Conservation (phyloP, 2,888 invertebrate species). For the Heliconius erato region DNA sequence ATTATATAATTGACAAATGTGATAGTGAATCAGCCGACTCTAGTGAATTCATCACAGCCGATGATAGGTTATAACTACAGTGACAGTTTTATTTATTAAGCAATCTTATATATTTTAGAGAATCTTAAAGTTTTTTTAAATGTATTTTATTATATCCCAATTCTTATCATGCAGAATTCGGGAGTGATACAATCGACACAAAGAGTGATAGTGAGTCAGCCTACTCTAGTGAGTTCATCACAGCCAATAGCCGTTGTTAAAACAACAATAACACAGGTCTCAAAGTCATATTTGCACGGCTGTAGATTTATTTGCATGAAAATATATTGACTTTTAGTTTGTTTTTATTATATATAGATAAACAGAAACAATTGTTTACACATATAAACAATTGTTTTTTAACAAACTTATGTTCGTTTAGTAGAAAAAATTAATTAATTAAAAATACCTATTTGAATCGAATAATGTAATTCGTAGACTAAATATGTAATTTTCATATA, state of each 20-base stretch:
- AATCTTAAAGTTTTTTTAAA: background rate
- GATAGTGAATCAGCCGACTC: constrained; percentile 76
- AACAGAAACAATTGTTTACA: background rate
- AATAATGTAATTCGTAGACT: background rate
- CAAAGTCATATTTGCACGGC: constrained; percentile 46
- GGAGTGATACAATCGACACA: constrained; percentile 82
- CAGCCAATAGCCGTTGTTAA: constrained; percentile 78
- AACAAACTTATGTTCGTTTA: background rate
- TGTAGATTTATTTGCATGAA: constrained; percentile 46
- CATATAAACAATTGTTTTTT: background rate
- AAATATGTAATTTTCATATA: background rate
- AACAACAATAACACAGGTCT: constrained; percentile 65
- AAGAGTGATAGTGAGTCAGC: constrained; percentile 80
- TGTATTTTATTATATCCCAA: constrained; percentile 30
- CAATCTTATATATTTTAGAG: background rate
- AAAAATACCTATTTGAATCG: background rate
- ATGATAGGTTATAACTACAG: constrained; percentile 71
- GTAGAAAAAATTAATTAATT: background rate
- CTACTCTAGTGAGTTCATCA: constrained; percentile 76
- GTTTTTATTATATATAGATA: background rate
- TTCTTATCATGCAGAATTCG: constrained; percentile 69
- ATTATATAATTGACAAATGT: constrained; percentile 82
- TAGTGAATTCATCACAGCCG: constrained; percentile 78
- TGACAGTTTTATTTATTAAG: constrained; percentile 47
- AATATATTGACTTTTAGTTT: background rate